Evolutionary conservation across 2,888 invertebrate genomes (phyloP), one percentile per base, ranked within the genome.

Genomic region (Metellina segmentata): DNA sequence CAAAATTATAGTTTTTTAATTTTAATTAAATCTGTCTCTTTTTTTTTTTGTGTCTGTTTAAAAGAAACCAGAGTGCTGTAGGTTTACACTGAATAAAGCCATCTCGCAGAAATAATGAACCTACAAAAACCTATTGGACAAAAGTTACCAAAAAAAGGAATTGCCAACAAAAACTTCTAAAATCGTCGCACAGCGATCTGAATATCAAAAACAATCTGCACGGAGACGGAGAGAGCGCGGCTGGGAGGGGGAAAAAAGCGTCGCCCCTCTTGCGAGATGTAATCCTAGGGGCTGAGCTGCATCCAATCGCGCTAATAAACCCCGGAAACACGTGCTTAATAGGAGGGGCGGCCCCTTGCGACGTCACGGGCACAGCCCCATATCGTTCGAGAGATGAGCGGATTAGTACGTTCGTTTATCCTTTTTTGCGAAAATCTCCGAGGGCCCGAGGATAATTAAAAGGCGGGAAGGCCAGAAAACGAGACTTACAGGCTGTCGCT

Each of bases 251-350:
- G 9, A 72, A 72, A 72, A 71, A 72, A 72, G 7, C 2, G 7
- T 16, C 48, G 13, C 77, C 49, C 13, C 51, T 34, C 34, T 34
- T 34, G 34, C 34, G 34, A 34, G 34, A 48, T 2, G 52, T 81
- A 81, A 81, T 81, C 75, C 74, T 9, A 8, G 51, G 34, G 8
- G 51, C 8, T 82, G 9, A 20, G 69, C 49, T n/a, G 53, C 48
- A 77, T 77, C 61, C 61, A 69, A 61, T 77, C 77, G 75, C 61
- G 48, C 85, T 85, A 85, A 85, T 85, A 85, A 85, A 77, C 77
- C 48, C n/a, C 48, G 16, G 61, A 52, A 61, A 11, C 48, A 70
- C 69, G 19, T 77, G 69, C 85, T 77, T 69, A 49, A 52, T 20
- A 77, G 49, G 49, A 4, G n/a, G 20, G 69, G 19, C 19, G 48